These are phyloP conservation scores for Glomeris marginata DNA, from an alignment of 2,888 invertebrate species.

Conservation along the genomic window DNA sequence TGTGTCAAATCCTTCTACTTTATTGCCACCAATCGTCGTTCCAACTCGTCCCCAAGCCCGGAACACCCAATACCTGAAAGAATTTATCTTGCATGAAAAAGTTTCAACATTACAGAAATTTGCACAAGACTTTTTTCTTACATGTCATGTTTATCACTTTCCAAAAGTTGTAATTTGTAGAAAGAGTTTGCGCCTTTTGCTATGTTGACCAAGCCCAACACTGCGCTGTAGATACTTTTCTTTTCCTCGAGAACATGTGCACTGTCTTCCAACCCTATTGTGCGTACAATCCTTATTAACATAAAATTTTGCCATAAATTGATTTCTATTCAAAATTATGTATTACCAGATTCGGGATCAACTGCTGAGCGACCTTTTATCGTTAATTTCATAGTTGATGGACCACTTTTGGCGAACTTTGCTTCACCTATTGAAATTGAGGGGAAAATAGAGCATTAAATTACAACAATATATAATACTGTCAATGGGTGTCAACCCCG, in stretches of 20 bases:
- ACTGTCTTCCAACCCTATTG: slow-evolving; percentile 43
- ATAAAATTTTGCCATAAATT: too few species aligned
- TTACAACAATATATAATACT: not conserved
- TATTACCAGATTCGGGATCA: slow-evolving; percentile 63
- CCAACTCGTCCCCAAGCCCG: slow-evolving; percentile 95
- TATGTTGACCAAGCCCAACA: slow-evolving; percentile 72
- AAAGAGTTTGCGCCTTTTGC: slow-evolving; percentile 77
- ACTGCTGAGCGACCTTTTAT: slow-evolving; percentile 77
- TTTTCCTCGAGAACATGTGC: slow-evolving; percentile 52
- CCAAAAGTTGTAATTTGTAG: slow-evolving; percentile 83
- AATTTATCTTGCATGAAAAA: too few species aligned
- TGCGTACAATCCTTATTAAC: not conserved
- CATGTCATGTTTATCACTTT: slow-evolving; percentile 47
- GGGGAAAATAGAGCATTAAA: not conserved
- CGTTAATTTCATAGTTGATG: slow-evolving; percentile 44
- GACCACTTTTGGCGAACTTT: slow-evolving; percentile 24
- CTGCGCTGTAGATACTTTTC: slow-evolving; percentile 53
- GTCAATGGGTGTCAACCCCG: slow-evolving; percentile 23
- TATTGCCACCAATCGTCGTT: slow-evolving; percentile 69
- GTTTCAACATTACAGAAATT: too few species aligned
- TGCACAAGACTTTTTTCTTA: too few species aligned
- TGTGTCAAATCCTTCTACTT: slow-evolving; percentile 38
- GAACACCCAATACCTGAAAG: slow-evolving; percentile 52
- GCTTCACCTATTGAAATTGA: not conserved
- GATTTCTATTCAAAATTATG: not conserved